phyloP scores from a whole-genome alignment of 1,140 invertebrate species.

The Piezodorus guildinii region DNA sequence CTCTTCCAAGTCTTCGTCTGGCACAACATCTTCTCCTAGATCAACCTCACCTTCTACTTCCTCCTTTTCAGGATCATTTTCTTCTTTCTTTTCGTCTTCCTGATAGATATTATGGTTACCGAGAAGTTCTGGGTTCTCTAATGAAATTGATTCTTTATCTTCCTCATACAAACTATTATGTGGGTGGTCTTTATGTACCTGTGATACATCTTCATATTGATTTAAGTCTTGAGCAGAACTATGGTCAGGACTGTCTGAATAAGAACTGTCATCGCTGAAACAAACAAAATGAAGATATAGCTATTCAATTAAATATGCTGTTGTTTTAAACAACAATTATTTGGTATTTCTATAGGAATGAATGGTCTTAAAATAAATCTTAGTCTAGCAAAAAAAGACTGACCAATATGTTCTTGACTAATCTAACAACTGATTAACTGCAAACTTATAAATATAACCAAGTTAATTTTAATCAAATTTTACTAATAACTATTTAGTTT shows the following conservation, averaged over 20 bases:
- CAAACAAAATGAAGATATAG: neutral
- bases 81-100: constrained; percentile 6
- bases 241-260: neutral
- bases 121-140: constrained; percentile 28
- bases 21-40: constrained; percentile 9
- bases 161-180: constrained; percentile 12
- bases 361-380: too few species aligned
- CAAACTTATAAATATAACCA: too few species aligned
- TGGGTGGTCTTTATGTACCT: neutral
- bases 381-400: too few species aligned
- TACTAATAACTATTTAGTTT: too few species aligned
- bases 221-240: neutral
- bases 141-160: constrained; percentile 25
- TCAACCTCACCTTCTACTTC: constrained; percentile 6
- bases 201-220: neutral
- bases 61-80: neutral
- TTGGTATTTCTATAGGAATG: too few species aligned
- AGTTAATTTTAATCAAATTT: too few species aligned
- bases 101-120: neutral
- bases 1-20: neutral
- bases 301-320: too few species aligned
- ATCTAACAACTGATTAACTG: too few species aligned
- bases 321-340: too few species aligned
- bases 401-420: too few species aligned
- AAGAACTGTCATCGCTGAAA: neutral